Evolutionary conservation across 2,888 invertebrate genomes (phyloP), one percentile per base, ranked within the genome.

Genomic region (Ectobius pallidus): DNA sequence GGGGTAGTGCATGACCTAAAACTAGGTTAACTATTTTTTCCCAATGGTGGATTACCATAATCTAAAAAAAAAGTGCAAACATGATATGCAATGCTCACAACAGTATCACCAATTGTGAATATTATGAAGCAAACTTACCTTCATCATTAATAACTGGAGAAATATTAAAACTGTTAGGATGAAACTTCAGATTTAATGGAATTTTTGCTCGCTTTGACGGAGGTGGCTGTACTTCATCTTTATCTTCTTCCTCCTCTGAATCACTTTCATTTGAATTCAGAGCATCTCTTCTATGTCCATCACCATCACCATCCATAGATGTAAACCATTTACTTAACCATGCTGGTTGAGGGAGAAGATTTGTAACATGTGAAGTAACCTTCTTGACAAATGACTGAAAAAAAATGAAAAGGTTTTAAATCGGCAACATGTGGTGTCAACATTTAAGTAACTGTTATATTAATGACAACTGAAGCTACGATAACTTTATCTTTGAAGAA

Each of bases 301-400:
- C 52, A 55, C 7, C 34, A 18, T 67, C 71, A 30, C 72, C 72
- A 6, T 74, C 71, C 1, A 73, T 62, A 4, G 77, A 77, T 16
- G 78, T 68, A 46, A 79, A 74, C 76, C 79, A 77, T 44, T 76
- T 76, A 32, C 77, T 78, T 39, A 79, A 72, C 84, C 84, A 84
- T 2, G 83, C 82, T 71, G 87, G 86, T 70, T 88, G 86, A 22
- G 90, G 90, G 78, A 91, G 84, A 39, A 91, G 82, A 72, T 87
- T 88, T 2, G 90, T 86, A 70, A 91, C 86, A 78, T 86, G 86
- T 72, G 88, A 87, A 76, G 88, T 88, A 70, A 91, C 87, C 85
- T 89, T 90, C 80, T 87, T 87, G 74, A 91, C 89, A 81, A 92
- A 89, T 25, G 91, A 91, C 91, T 91, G 85, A 62, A 87, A 87